These are phyloP conservation scores for Casuarius casuarius DNA, from an alignment of 2,113 vertebrate genomes.

Conservation along the genomic window DNA sequence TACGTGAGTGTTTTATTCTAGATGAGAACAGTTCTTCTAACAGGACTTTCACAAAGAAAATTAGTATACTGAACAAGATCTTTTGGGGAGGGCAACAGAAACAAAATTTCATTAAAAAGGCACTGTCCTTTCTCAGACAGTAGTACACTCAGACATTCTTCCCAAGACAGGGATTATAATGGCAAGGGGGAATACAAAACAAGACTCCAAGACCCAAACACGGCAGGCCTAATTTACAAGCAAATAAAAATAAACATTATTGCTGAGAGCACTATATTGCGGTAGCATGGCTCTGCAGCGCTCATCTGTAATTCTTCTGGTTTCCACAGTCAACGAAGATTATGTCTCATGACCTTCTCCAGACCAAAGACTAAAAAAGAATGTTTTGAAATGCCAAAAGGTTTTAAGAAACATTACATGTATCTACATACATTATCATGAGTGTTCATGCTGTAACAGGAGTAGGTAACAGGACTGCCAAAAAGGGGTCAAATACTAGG, in stretches of 20 bases:
- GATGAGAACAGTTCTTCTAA: background rate
- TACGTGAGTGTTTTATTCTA: background rate
- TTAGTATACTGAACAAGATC: background rate
- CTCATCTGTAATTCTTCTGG: background rate
- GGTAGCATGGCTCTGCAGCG: background rate
- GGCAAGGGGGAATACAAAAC: background rate
- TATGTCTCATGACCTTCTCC: background rate
- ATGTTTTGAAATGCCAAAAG: background rate
- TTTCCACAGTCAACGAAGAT: background rate
- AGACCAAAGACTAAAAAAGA: background rate
- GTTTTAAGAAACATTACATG: background rate
- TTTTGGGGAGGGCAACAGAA: background rate
- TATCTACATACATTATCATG: fast-evolving
- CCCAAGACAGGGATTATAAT: background rate
- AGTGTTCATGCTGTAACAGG: background rate
- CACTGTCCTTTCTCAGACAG: background rate
- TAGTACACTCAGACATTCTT: background rate
- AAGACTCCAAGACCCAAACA: background rate
- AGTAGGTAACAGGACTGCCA: background rate
- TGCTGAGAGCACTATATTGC: background rate
- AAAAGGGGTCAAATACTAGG: background rate
- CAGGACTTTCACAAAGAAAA: background rate
- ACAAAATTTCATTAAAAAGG: background rate
- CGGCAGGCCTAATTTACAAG: background rate
- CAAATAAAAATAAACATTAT: background rate